A percentile compares a stretch with the other conserved stretches of the same genome.
Conservation (phyloP, 1,140 invertebrate genomes). For the Bombus terrestris region DNA sequence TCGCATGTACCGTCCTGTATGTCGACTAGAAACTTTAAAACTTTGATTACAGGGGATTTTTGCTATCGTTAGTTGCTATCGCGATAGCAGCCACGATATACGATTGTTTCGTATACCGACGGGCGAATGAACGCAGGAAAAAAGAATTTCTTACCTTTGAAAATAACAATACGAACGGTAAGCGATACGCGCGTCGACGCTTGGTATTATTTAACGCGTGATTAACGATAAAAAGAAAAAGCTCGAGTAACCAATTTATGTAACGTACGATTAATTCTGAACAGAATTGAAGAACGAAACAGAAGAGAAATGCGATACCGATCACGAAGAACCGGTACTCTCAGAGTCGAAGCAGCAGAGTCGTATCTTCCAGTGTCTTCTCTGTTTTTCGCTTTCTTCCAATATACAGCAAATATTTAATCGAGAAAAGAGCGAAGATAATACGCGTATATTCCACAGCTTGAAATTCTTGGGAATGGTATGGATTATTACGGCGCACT, state of each 20-base stretch:
- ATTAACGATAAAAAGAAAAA: neutral
- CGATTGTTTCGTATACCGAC: conserved; percentile 64
- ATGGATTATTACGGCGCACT: conserved; percentile 82
- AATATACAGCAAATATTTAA: conserved; percentile 77
- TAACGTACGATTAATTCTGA: neutral
- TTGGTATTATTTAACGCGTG: neutral
- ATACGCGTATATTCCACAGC: conserved; percentile 77
- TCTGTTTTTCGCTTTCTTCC: conserved; percentile 80
- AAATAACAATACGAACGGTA: conserved; percentile 66
- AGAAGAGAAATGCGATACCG: conserved; percentile 27
- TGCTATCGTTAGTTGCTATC: conserved; percentile 45
- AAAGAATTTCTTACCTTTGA: conserved; percentile 44
- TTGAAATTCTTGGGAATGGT: conserved; percentile 81
- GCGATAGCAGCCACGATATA: conserved; percentile 71
- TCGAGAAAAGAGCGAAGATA: conserved; percentile 66
- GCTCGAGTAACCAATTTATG: fast-evolving
- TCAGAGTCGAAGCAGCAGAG: conserved; percentile 14
- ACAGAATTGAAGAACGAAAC: conserved; percentile 17
- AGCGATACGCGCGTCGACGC: fast-evolving
- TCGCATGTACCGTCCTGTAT: fast-evolving
- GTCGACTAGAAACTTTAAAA: neutral
- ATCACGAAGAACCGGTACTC: conserved; percentile 47
- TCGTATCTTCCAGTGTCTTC: conserved; percentile 65
- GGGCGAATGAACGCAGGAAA: conserved; percentile 43
- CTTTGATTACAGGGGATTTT: conserved; percentile 53